phyloP scores from a whole-genome alignment of 1,140 invertebrate species.

The Lerema accius region DNA sequence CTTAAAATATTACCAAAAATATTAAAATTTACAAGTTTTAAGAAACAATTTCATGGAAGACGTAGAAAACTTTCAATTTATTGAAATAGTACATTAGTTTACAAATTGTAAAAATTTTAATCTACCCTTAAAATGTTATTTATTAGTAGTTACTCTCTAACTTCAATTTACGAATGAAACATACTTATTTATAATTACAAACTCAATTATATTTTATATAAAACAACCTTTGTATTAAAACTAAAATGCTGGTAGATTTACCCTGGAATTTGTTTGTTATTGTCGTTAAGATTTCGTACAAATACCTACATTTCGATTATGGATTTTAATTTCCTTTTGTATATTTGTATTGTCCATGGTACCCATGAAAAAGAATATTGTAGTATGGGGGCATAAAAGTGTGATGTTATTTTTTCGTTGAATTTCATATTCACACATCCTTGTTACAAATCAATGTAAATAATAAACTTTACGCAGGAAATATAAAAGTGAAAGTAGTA shows the following conservation, averaged over 20 bases:
- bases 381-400: too few relatives aligned
- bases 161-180: constrained; percentile 6
- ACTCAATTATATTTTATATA: constrained; percentile 1
- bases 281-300: constrained; percentile 7
- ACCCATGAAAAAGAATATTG: too few relatives aligned
- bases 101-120: constrained; percentile 28
- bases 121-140: neutral
- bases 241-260: constrained; percentile 3
- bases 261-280: neutral
- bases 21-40: constrained; percentile 24
- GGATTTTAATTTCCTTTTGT: too few relatives aligned
- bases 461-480: too few relatives aligned
- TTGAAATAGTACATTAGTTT: constrained; percentile 22
- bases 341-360: too few relatives aligned
- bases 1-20: too few relatives aligned
- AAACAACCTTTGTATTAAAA: constrained; percentile 10
- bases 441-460: too few relatives aligned
- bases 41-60: constrained; percentile 32
- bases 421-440: too few relatives aligned
- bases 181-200: constrained; percentile 4
- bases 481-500: too few relatives aligned
- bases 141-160: neutral
- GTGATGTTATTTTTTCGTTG: too few relatives aligned
- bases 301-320: too few relatives aligned
- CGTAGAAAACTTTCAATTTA: constrained; percentile 29